Evolutionary conservation across 2,797 vertebrate species (phyloP).

Genomic region (Antennarius maculatus): DNA sequence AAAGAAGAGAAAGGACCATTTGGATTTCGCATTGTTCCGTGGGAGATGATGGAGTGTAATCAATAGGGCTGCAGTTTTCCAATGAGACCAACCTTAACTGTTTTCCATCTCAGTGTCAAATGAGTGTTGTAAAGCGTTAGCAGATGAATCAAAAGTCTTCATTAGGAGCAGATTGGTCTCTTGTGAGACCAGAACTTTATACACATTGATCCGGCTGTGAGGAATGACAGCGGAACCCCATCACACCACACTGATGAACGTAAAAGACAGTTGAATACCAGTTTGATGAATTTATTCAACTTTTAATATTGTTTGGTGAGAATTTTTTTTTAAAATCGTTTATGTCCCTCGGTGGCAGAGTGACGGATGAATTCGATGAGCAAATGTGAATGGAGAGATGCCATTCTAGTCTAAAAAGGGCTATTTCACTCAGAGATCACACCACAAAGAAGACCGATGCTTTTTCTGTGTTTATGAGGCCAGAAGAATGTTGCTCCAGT

Average conservation of each 20-base stretch:
- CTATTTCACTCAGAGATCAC: too few species aligned
- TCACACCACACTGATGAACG: slow-evolving; percentile 12
- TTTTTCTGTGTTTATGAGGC: too few species aligned
- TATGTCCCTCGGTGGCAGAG: background rate
- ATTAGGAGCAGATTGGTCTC: slow-evolving; percentile 61
- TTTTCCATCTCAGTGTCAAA: slow-evolving; percentile 47
- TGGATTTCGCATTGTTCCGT: slow-evolving; percentile 42
- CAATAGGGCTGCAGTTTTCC: slow-evolving; percentile 55
- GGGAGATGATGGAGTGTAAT: slow-evolving; percentile 59
- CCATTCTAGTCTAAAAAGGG: too few species aligned
- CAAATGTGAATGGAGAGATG: background rate
- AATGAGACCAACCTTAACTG: slow-evolving; percentile 40
- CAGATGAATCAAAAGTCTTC: slow-evolving; percentile 73
- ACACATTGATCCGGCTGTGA: slow-evolving; percentile 60
- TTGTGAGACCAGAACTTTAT: slow-evolving; percentile 28
- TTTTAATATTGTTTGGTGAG: background rate
- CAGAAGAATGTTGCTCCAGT: too few species aligned
- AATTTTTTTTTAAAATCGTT: slow-evolving; percentile 1
- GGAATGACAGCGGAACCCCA: slow-evolving; percentile 19
- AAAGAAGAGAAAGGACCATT: slow-evolving; percentile 30
- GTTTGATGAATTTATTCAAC: background rate
- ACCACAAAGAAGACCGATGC: too few species aligned
- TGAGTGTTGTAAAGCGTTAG: slow-evolving; percentile 34
- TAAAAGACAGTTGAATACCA: background rate
- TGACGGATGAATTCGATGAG: background rate